phyloP scores from a whole-genome alignment of 2,888 invertebrate species.

The Drosophila colorata region DNA sequence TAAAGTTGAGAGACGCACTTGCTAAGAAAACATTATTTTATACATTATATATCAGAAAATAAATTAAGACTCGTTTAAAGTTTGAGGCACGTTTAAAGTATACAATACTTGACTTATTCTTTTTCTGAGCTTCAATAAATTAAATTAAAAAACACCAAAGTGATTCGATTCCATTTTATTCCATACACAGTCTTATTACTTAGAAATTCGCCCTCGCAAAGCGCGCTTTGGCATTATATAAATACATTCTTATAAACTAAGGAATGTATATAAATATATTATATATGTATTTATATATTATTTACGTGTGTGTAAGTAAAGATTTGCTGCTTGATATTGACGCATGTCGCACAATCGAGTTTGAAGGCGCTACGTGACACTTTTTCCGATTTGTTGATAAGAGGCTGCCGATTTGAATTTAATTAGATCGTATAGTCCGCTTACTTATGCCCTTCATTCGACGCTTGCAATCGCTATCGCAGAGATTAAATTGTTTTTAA shows the following conservation, averaged over 20 bases:
- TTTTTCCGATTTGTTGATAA: conserved; percentile 45
- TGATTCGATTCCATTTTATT: conserved; percentile 4
- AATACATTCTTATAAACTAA: neutral
- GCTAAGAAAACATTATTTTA: no score
- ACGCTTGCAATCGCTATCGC: conserved; percentile 1
- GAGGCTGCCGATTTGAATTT: conserved; percentile 38
- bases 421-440: conserved; percentile 30
- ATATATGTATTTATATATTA: neutral
- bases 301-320: conserved; percentile 30
- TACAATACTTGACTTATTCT: no score
- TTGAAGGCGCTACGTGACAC: conserved; percentile 32
- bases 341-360: conserved; percentile 38
- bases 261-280: neutral
- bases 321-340: conserved; percentile 52
- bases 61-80: no score
- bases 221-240: neutral
- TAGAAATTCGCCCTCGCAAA: conserved; percentile 13
- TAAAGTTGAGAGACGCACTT: no score
- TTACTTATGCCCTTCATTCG: conserved; percentile 24
- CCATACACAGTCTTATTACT: neutral
- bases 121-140: no score
- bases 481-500: conserved; percentile 19
- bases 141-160: neutral
- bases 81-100: no score
- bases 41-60: no score